A percentile compares a stretch with the other conserved stretches of the same genome.
Conservation (phyloP, 2,888 invertebrate species). For the Nephrotoma guestfalica region DNA sequence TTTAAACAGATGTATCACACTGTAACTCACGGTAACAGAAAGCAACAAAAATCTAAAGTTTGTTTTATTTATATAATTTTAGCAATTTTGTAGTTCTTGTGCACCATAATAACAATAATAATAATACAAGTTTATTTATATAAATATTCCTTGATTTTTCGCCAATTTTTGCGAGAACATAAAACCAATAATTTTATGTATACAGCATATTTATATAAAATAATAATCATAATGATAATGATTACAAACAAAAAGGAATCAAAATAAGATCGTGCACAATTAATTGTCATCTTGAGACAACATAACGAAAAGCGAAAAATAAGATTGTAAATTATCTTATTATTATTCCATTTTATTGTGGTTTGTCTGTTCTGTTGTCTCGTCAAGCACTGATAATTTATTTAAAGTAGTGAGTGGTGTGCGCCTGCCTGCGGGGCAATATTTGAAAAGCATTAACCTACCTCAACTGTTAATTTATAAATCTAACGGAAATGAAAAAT, state of each 20-base stretch:
- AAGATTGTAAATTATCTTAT: neutral
- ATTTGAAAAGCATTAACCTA: neutral
- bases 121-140: neutral
- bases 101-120: neutral
- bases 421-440: neutral
- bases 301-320: neutral
- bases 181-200: constrained; percentile 4
- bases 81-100: neutral
- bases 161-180: neutral
- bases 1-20: constrained; percentile 3
- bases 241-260: neutral
- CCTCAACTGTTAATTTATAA: too few relatives aligned
- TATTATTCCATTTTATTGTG: neutral
- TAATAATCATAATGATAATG: neutral
- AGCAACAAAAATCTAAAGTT: neutral
- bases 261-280: constrained; percentile 2
- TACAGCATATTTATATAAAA: neutral
- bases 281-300: constrained; percentile 1
- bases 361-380: neutral
- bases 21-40: neutral
- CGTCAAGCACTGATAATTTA: neutral
- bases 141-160: neutral
- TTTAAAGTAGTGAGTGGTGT: neutral
- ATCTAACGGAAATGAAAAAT: too few relatives aligned
- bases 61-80: neutral